Evolutionary conservation across 1,140 invertebrate species (phyloP).

Genomic region (Bombus superbus): DNA sequence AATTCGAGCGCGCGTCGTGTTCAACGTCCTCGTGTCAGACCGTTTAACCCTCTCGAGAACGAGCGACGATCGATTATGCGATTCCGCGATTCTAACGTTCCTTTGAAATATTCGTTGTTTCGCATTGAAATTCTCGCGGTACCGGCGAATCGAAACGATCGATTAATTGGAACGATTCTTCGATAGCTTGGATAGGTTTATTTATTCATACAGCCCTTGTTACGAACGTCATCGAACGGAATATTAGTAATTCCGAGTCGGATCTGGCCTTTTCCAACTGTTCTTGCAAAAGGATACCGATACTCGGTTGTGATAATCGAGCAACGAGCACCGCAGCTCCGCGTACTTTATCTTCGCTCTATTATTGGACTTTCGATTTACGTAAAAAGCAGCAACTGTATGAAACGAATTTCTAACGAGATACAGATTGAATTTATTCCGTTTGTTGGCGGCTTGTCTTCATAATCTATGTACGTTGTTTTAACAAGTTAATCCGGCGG

Average conservation of each 20-base stretch:
- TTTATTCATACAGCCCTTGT: background rate
- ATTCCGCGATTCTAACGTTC: background rate
- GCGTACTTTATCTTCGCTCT: background rate
- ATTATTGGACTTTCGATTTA: background rate
- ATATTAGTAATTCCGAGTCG: background rate
- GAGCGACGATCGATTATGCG: conserved; percentile 8
- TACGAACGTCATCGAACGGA: background rate
- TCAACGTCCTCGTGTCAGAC: background rate
- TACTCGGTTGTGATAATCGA: background rate
- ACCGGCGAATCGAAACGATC: background rate
- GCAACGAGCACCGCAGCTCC: background rate
- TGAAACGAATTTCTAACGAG: background rate
- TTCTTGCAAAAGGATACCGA: background rate
- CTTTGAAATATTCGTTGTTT: background rate
- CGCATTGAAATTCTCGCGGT: background rate
- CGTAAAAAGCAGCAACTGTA: background rate
- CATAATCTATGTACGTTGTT: background rate
- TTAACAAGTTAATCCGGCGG: conserved; percentile 3
- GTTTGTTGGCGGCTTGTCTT: background rate
- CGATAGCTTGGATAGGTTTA: background rate
- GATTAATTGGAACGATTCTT: conserved; percentile 17
- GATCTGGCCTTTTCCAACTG: background rate
- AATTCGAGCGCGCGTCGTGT: background rate
- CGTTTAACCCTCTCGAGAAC: background rate
- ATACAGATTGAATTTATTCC: background rate